Percentiles rank a stretch among this genome's conserved stretches.
Conservation (phyloP, 2,797 vertebrate species). For the Anguilla pacifica region DNA sequence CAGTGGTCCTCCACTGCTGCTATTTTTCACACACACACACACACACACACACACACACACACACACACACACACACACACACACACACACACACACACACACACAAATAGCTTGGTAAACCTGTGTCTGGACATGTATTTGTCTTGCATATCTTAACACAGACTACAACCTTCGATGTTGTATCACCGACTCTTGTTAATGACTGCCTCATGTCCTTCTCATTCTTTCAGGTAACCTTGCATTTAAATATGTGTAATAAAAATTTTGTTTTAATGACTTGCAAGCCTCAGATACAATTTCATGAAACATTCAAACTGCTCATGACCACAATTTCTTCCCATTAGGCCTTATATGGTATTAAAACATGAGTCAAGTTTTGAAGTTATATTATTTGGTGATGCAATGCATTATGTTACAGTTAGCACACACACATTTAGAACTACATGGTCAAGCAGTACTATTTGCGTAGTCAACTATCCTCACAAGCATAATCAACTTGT, state of each 20-base stretch:
- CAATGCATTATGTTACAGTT: neutral
- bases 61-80: neutral
- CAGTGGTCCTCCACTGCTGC: neutral
- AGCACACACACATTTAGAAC: neutral
- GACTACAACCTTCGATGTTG: neutral
- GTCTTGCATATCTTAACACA: neutral
- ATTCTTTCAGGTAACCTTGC: conserved; percentile 1
- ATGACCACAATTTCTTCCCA: neutral
- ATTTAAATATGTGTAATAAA: neutral
- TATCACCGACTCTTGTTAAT: neutral
- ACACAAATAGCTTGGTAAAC: neutral
- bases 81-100: neutral
- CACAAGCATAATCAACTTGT: neutral
- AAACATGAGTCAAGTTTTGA: neutral
- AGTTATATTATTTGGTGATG: neutral
- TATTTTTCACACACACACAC: neutral
- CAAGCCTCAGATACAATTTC: neutral
- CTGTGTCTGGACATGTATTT: neutral
- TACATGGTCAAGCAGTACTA: neutral
- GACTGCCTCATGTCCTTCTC: neutral
- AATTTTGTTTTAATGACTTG: neutral
- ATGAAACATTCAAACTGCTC: neutral
- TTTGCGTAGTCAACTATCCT: neutral
- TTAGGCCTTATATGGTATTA: neutral
- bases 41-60: neutral